A percentile compares a stretch with the other conserved stretches of the same genome.
Evolutionary conservation across 2,113 vertebrate species (phyloP).

Genomic region (Noctilio leporinus): DNA sequence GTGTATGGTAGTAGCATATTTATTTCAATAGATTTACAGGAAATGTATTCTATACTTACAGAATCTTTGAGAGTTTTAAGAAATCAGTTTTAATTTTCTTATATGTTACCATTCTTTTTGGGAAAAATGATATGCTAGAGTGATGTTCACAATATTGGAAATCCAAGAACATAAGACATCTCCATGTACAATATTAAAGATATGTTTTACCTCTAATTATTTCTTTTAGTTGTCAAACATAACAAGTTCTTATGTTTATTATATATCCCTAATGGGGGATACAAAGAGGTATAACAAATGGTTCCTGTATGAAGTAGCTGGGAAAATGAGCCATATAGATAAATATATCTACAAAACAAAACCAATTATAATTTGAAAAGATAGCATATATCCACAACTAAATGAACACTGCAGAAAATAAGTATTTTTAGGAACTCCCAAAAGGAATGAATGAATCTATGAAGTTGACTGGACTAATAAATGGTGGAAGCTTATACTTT

Average conservation of each 20-base stretch:
- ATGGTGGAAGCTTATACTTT: background rate
- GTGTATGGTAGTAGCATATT: background rate
- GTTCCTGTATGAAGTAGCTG: background rate
- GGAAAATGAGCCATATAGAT: background rate
- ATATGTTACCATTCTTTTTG: background rate
- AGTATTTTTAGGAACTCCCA: background rate
- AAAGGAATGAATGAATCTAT: background rate
- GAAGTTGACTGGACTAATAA: background rate
- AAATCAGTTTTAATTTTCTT: slow-evolving; percentile 9
- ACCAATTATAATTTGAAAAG: background rate
- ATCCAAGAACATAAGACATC: background rate
- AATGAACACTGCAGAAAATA: background rate
- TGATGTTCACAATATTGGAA: background rate
- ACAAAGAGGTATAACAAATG: background rate
- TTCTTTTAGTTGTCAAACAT: background rate
- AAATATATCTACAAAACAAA: background rate
- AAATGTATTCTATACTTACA: background rate
- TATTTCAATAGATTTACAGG: background rate
- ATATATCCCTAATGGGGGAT: background rate
- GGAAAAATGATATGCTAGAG: background rate
- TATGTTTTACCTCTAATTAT: background rate
- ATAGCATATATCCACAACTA: background rate
- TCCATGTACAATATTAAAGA: background rate
- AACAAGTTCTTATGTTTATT: background rate
- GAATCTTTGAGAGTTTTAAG: background rate